Percentiles rank a stretch among this genome's conserved stretches.
Conservation (phyloP, 2,113 vertebrate species). For the Alligator mississippiensis region DNA sequence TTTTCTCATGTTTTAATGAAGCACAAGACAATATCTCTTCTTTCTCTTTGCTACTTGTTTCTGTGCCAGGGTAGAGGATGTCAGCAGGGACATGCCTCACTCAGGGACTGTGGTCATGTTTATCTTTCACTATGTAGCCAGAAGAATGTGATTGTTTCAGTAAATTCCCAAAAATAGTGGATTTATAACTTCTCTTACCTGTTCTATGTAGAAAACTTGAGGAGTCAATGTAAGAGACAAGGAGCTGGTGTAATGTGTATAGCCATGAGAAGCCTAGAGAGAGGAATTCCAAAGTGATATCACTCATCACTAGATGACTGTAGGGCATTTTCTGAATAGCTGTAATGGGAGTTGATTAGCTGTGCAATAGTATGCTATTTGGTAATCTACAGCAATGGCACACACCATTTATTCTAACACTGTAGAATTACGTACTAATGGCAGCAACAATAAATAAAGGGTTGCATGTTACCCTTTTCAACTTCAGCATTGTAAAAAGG, state of each 20-base stretch:
- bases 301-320: not conserved
- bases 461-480: not conserved
- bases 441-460: not conserved
- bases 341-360: not conserved
- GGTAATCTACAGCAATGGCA: not conserved
- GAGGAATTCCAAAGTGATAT: not conserved
- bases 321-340: not conserved
- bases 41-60: not conserved
- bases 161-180: not conserved
- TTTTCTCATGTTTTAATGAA: not conserved
- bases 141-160: not conserved
- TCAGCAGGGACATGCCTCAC: not conserved
- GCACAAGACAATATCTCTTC: not conserved
- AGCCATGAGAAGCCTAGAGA: not conserved
- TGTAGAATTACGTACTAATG: not conserved
- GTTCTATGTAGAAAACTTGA: not conserved
- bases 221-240: not conserved
- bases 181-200: not conserved
- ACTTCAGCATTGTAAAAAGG: rapidly evolving
- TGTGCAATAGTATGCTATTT: not conserved
- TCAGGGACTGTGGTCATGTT: not conserved
- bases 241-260: too few species aligned
- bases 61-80: not conserved
- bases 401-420: not conserved
- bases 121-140: not conserved